Conservation (phyloP, 2,888 invertebrate species). For the Trisateles emortualis region DNA sequence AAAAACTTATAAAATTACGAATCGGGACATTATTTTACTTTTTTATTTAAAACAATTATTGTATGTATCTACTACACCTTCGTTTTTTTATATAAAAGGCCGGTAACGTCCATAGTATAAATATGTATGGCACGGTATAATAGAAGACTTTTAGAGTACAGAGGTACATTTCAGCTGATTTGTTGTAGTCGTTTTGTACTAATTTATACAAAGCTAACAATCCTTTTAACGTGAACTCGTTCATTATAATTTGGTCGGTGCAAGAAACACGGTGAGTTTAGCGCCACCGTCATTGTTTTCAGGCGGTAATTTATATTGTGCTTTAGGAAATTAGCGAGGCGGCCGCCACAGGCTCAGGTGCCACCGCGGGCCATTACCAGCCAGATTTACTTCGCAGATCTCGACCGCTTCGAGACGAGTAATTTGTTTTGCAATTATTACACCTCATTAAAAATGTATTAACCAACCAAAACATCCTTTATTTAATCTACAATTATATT, state of each 20-base stretch:
- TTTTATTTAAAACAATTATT: too few relatives aligned
- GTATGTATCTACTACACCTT: too few relatives aligned
- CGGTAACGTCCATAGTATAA: too few relatives aligned
- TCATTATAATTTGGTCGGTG: constrained; percentile 63
- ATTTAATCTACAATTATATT: not conserved
- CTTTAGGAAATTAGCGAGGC: constrained; percentile 76
- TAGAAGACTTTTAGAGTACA: not conserved
- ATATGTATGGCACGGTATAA: too few relatives aligned
- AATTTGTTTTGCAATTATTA: constrained; percentile 74
- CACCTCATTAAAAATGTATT: constrained; percentile 73
- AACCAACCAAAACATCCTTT: constrained; percentile 37
- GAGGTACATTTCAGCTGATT: constrained; percentile 31
- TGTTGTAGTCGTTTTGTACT: constrained; percentile 33
- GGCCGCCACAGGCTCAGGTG: constrained; percentile 70
- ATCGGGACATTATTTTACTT: too few relatives aligned
- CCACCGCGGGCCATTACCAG: constrained; percentile 70
- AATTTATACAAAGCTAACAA: constrained; percentile 63
- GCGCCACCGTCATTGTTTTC: constrained; percentile 75
- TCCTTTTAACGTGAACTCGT: constrained; percentile 62
- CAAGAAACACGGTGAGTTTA: constrained; percentile 50
- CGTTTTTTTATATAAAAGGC: too few relatives aligned
- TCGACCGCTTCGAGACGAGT: constrained; percentile 62
- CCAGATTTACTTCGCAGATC: constrained; percentile 70
- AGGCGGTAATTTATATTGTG: constrained; percentile 78
- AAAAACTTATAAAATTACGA: too few relatives aligned